Percentiles rank a stretch among this genome's conserved stretches.
phyloP scores from a whole-genome alignment of 1,140 invertebrate species.

The Cydia pomonella region DNA sequence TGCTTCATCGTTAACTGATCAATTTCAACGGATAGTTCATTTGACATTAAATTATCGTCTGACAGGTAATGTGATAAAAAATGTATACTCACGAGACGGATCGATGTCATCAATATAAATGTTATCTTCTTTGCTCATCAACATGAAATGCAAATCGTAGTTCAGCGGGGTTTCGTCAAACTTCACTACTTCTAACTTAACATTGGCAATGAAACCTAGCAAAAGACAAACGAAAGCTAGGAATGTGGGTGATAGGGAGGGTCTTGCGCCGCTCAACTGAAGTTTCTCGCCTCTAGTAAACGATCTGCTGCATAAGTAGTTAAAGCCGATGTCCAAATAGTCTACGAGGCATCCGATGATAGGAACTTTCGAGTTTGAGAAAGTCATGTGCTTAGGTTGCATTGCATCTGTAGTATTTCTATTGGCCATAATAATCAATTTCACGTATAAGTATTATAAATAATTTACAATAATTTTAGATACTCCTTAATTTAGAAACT shows the following conservation, averaged over 20 bases:
- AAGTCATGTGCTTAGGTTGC: conserved; percentile 55
- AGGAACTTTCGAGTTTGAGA: conserved; percentile 57
- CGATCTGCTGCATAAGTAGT: conserved; percentile 53
- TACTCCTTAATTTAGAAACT: background rate
- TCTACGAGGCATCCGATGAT: conserved; percentile 63
- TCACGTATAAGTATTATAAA: conserved; percentile 24
- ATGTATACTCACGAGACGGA: conserved; percentile 55
- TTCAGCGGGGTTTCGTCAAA: conserved; percentile 55
- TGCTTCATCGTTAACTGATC: too few relatives aligned
- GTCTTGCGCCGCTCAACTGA: conserved; percentile 43
- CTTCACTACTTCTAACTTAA: conserved; percentile 69
- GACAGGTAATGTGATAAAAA: too few relatives aligned
- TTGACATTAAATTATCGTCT: too few relatives aligned
- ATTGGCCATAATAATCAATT: conserved; percentile 40
- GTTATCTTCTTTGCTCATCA: conserved; percentile 67
- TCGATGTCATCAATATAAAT: conserved; percentile 72
- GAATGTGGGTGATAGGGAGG: conserved; percentile 58
- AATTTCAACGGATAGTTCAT: too few relatives aligned
- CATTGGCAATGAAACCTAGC: conserved; percentile 59
- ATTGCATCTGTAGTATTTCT: conserved; percentile 35
- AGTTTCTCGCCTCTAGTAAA: conserved; percentile 54
- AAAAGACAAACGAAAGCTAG: conserved; percentile 54
- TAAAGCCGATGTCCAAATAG: conserved; percentile 58
- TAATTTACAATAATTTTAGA: background rate
- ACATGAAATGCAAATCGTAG: conserved; percentile 64